A percentile compares a stretch with the other conserved stretches of the same genome.
These are phyloP conservation scores for Drosophila ananassae DNA, from an alignment of 1,140 invertebrate species.

Conservation along the genomic window DNA sequence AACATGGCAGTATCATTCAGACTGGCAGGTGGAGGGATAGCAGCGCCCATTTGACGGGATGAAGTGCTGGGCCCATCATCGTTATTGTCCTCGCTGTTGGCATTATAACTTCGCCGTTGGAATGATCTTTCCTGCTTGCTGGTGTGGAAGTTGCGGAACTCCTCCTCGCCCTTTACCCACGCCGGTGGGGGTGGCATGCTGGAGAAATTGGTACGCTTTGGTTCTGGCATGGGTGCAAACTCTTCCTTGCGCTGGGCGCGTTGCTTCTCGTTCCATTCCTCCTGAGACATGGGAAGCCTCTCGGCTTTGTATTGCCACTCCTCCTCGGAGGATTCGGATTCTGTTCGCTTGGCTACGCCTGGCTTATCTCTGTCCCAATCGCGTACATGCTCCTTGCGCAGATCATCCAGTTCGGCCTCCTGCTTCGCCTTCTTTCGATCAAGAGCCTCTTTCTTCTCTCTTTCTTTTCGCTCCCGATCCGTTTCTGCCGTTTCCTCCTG, in stretches of 20 bases:
- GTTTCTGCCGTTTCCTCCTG: constrained; percentile 84
- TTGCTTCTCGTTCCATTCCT: constrained; percentile 91
- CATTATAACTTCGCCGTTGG: constrained; percentile 62
- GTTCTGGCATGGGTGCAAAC: constrained; percentile 87
- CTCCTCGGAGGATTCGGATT: constrained; percentile 62
- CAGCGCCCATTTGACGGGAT: constrained; percentile 72
- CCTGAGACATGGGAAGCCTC: constrained; percentile 88
- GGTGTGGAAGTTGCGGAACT: constrained; percentile 62
- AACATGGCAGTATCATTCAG: constrained; percentile 86
- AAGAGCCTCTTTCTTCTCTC: constrained; percentile 83
- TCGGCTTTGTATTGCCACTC: constrained; percentile 85
- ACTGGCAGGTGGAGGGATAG: constrained; percentile 87
- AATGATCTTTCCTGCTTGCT: constrained; percentile 61
- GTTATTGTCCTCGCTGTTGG: constrained; percentile 18
- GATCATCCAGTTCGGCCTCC: constrained; percentile 84
- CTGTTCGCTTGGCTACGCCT: constrained; percentile 23
- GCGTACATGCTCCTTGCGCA: constrained; percentile 86
- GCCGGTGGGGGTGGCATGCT: constrained; percentile 47
- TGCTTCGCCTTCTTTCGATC: constrained; percentile 62
- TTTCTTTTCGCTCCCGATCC: constrained; percentile 84
- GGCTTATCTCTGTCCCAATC: constrained; percentile 89
- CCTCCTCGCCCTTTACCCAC: constrained; percentile 12
- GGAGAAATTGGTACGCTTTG: constrained; percentile 74
- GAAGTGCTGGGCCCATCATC: constrained; percentile 48
- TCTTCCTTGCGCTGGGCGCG: constrained; percentile 87